A percentile compares a stretch with the other conserved stretches of the same genome.
phyloP scores from a whole-genome alignment of 2,113 vertebrate species.

The Struthidea cinerea region DNA sequence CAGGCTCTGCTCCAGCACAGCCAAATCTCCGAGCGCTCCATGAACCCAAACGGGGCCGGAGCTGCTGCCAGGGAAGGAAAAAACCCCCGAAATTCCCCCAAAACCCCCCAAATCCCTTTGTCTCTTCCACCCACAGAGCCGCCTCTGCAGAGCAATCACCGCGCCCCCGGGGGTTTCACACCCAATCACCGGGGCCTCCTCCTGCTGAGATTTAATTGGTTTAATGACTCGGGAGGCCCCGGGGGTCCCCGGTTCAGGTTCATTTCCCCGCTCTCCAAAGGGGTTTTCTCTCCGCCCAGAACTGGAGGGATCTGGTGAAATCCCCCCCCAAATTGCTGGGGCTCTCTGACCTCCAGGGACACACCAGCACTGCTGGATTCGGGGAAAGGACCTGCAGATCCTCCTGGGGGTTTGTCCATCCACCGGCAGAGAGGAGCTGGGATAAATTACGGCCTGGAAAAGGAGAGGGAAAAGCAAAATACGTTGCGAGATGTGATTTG shows the following conservation, averaged over 20 bases:
- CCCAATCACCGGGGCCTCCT: constrained; percentile 7
- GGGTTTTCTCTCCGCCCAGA: neutral
- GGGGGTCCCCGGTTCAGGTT: neutral
- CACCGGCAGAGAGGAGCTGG: neutral
- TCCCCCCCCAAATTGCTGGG: rapidly evolving
- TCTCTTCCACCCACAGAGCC: neutral
- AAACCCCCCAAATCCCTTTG: neutral
- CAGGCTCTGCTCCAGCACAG: rapidly evolving
- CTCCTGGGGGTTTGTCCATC: neutral
- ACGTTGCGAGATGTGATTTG: rapidly evolving
- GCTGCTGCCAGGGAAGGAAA: neutral
- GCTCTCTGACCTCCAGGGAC: neutral
- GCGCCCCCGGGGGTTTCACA: constrained; percentile 1
- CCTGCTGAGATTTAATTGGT: constrained; percentile 5
- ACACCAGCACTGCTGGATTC: rapidly evolving
- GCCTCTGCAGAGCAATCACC: neutral
- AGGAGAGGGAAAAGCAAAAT: neutral
- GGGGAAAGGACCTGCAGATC: neutral
- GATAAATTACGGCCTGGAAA: neutral
- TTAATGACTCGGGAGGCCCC: constrained; percentile 22
- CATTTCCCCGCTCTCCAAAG: neutral
- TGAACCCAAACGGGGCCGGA: neutral
- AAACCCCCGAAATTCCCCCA: neutral
- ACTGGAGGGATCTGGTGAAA: neutral
- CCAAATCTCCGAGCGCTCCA: rapidly evolving